Evolutionary conservation across 2,113 vertebrate genomes (phyloP), one percentile per base, ranked within the genome.

Genomic region (Eidolon helvum): DNA sequence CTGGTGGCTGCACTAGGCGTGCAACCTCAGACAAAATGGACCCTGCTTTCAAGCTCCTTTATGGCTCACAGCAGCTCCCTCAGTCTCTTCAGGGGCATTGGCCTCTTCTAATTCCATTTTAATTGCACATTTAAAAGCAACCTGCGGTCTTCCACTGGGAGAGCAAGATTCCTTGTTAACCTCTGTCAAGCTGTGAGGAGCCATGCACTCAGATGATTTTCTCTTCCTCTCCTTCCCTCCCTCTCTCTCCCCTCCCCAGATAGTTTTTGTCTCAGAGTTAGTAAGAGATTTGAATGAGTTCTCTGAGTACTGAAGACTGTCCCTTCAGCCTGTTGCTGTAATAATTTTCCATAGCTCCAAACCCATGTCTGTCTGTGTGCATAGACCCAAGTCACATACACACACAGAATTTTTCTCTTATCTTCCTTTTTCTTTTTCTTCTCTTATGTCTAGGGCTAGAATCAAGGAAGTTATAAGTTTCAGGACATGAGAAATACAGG

Each of bases 281-380:
- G 90, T 85, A 93, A 96, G 94, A 87, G 87, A 97, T 97, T 88
- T 97, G 95, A 98, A 80, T 40, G 19, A 95, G n/a, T 95, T 98
- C 95, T 96, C 89, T 98, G 94, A 53, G 91, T 97, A 84, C 94
- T 10, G 43, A 98, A 96, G 97, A 48, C 97, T 96, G 82, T 97
- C 97, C 98, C 98, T 98, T 93, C 94, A 84, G 83, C 94, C 98
- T 55, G 97, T 98, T 99, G 98, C 98, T 98, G 98, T 98, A 98
- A 98, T 98, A 97, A 98, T 98, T 96, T 98, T 94, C 95, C 94
- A 87, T 94, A 90, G 97, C 88, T 97, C 93, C 90, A 79, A 77
- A 96, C 92, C 93, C 93, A 71, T 2, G 14, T 72, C 66, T 96
- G 53, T 91, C 90, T 4, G 28, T 87, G 43, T 78, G 30, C 16